Conservation (phyloP, 2,113 vertebrate genomes). For the Natator depressus region DNA sequence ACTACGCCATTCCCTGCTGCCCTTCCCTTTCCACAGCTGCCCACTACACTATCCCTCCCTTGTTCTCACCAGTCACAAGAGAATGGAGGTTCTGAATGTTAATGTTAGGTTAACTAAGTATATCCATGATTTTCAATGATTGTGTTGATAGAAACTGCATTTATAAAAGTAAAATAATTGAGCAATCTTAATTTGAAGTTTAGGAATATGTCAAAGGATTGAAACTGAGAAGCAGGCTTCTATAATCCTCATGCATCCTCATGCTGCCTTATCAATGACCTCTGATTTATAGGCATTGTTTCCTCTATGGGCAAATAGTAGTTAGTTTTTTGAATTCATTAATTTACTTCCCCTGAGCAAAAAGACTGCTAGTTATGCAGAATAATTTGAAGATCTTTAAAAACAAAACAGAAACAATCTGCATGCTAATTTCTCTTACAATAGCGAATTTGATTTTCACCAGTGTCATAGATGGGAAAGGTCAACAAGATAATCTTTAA, state of each 20-base stretch:
- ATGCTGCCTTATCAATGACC: too few relatives aligned
- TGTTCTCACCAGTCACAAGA: neutral
- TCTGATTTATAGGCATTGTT: neutral
- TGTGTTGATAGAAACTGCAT: neutral
- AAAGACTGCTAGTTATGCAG: neutral
- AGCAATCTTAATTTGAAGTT: neutral
- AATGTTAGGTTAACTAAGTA: neutral
- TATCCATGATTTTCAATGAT: neutral
- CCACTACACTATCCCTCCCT: neutral
- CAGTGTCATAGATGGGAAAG: neutral
- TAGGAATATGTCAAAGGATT: neutral
- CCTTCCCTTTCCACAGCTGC: neutral
- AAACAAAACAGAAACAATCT: neutral
- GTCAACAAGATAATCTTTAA: neutral
- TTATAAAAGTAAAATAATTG: neutral
- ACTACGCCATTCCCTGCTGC: neutral
- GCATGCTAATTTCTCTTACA: neutral
- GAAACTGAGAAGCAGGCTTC: neutral
- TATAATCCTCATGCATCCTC: neutral
- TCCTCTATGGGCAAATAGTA: neutral
- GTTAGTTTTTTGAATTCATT: neutral
- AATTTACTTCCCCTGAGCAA: neutral
- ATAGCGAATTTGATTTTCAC: neutral
- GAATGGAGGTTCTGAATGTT: neutral
- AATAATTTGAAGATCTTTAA: conserved; percentile 6